phyloP scores from a whole-genome alignment of 2,113 vertebrate species.

The Misgurnus mizolepis region DNA sequence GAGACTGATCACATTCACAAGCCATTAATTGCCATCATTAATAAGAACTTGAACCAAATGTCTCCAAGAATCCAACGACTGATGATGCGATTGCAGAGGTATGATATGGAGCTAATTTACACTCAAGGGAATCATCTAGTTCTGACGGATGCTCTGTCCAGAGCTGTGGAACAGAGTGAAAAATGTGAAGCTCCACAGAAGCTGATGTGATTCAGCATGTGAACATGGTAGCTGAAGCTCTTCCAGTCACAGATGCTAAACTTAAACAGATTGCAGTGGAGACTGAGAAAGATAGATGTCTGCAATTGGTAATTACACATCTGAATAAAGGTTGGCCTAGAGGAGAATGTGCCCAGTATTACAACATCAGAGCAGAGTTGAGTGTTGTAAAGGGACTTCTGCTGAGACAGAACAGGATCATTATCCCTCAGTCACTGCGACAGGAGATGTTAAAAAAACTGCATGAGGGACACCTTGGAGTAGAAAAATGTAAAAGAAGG shows the following conservation, averaged over 20 bases:
- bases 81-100: constrained; percentile 46
- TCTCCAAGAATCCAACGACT: constrained; percentile 41
- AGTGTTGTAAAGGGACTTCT: constrained; percentile 37
- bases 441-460: constrained; percentile 37
- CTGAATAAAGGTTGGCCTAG: constrained; percentile 10
- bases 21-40: constrained; percentile 34
- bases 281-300: constrained; percentile 12
- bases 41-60: constrained; percentile 45
- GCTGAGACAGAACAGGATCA: constrained; percentile 26
- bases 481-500: constrained; percentile 45
- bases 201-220: constrained; percentile 29
- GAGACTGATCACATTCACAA: constrained; percentile 14
- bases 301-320: constrained; percentile 29
- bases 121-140: constrained; percentile 43
- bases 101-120: constrained; percentile 42
- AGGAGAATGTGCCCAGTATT: constrained; percentile 1
- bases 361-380: constrained; percentile 31
- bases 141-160: constrained; percentile 36
- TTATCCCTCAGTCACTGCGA: constrained; percentile 21
- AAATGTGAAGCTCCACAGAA: constrained; percentile 14
- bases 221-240: constrained; percentile 8
- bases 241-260: constrained; percentile 38
- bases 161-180: background rate
- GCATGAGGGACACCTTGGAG: constrained; percentile 37
- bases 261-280: constrained; percentile 37